Percentiles rank a stretch among this genome's conserved stretches.
Evolutionary conservation across 2,797 vertebrate genomes (phyloP).

Genomic region (Danio jaintianensis): DNA sequence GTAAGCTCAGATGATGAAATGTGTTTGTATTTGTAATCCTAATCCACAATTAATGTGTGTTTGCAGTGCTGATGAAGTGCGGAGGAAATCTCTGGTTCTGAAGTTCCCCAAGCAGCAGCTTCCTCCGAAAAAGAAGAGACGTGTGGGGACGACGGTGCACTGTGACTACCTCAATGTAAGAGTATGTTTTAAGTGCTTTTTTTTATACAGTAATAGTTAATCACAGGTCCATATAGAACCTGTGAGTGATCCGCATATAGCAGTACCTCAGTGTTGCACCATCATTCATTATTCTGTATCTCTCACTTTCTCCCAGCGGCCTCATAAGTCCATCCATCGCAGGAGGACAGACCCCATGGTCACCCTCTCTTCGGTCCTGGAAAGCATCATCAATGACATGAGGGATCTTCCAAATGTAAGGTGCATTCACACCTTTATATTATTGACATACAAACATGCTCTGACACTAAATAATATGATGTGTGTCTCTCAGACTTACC

Average conservation of each 20-base stretch:
- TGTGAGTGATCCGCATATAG: neutral
- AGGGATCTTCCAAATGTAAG: constrained; percentile 94
- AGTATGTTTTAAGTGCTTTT: neutral
- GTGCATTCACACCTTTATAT: neutral
- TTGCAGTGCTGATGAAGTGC: constrained; percentile 93
- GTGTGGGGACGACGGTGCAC: constrained; percentile 94
- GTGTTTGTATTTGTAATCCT: constrained; percentile 10
- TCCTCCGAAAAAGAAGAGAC: constrained; percentile 95
- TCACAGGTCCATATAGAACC: neutral
- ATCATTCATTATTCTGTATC: neutral
- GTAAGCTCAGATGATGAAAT: neutral
- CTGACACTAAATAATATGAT: neutral
- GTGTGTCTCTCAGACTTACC: constrained; percentile 85
- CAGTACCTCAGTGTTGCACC: neutral
- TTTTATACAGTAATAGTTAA: neutral
- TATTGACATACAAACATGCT: neutral
- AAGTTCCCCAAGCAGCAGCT: constrained; percentile 99
- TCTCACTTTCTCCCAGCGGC: constrained; percentile 79
- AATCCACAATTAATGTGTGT: neutral
- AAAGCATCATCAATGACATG: constrained; percentile 97
- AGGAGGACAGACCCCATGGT: constrained; percentile 98
- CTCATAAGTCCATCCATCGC: constrained; percentile 97
- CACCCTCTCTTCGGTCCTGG: constrained; percentile 94
- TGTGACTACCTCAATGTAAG: constrained; percentile 98
- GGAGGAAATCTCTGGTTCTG: constrained; percentile 95